Base-by-base conservation (phyloP, 2,113 vertebrate genomes). In the Toxostoma redivivum region DNA sequence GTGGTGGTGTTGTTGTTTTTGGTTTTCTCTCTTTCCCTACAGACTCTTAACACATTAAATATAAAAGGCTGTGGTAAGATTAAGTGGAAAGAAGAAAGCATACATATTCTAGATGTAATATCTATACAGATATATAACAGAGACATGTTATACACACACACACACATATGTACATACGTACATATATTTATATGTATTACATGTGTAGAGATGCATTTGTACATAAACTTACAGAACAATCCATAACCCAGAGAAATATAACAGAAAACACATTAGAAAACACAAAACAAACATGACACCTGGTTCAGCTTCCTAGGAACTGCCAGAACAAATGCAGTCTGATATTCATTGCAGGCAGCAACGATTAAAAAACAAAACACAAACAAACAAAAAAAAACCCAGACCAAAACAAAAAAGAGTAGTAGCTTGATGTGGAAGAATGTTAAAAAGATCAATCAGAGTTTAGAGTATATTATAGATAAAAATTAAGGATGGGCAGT, bases 81-180 rank as follows among this genome's bases (percentile, higher is more conserved):
- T 48, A 65, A 33, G 58, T 30, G 25, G 19, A 24, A 81, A 48
- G 27, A 87, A 76, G 33, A 57, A 85, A 73, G 15, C 21, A 11
- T 42, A 19, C 1, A 3, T 66, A 27, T 73, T 73, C 16, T n/a
- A n/a, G 5, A 23, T 42, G 16, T n/a, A 65, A 19, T 65, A 66
- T 10, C 9, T 83, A 15, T 38, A 18, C 18, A 73, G 22, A n/a
- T 62, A 38, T 10, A 7, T 53, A 62, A 71, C 35, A 83, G 25
- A 76, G 15, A 62, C 48, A 64, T 47, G 11, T 79, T 66, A 13
- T 14, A 45, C 11, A 19, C 25, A 44, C 12, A n/a, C n/a, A n/a
- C 23, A 80, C 11, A 64, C 15, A 24, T 6, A 16, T 7, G 9
- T 27, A 12, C 27, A 51, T 10, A 19, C 0, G 1, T 22, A 37